phyloP scores from a whole-genome alignment of 2,888 invertebrate species.

The Bombylius discolor region DNA sequence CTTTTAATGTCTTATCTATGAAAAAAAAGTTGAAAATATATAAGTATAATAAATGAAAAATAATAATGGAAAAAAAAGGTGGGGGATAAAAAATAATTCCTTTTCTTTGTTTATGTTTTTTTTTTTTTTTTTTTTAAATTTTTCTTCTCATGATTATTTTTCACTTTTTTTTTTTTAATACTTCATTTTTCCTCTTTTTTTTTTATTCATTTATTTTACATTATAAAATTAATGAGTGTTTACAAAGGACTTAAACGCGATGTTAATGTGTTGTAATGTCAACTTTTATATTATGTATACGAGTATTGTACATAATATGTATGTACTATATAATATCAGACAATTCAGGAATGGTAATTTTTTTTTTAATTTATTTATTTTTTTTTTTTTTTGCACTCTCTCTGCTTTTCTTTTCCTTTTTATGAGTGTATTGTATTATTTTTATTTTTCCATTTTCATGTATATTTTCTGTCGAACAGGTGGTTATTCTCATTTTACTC shows the following conservation, averaged over 20 bases:
- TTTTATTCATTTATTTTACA: slow-evolving; percentile 7
- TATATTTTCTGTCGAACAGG: not conserved
- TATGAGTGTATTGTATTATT: too few relatives aligned
- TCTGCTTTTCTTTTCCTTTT: too few relatives aligned
- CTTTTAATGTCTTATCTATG: too few relatives aligned
- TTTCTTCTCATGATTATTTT: too few relatives aligned
- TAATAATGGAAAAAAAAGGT: too few relatives aligned
- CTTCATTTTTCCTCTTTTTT: not conserved
- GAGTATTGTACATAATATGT: not conserved
- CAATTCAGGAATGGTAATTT: not conserved
- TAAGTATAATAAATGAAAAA: too few relatives aligned
- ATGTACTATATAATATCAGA: not conserved
- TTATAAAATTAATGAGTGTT: slow-evolving; percentile 13
- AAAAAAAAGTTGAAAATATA: too few relatives aligned
- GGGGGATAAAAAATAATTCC: too few relatives aligned
- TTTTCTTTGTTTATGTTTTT: too few relatives aligned
- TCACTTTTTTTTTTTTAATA: not conserved
- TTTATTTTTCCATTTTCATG: not conserved
- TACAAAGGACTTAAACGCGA: slow-evolving; percentile 11
- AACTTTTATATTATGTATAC: not conserved
- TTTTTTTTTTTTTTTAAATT: too few relatives aligned
- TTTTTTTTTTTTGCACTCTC: too few relatives aligned
- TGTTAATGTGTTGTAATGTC: slow-evolving; percentile 9
- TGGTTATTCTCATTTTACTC: not conserved
- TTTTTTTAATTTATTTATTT: too few relatives aligned